A percentile compares a stretch with the other conserved stretches of the same genome.
phyloP scores from a whole-genome alignment of 2,113 vertebrate species.

The Seriola dumerili region DNA sequence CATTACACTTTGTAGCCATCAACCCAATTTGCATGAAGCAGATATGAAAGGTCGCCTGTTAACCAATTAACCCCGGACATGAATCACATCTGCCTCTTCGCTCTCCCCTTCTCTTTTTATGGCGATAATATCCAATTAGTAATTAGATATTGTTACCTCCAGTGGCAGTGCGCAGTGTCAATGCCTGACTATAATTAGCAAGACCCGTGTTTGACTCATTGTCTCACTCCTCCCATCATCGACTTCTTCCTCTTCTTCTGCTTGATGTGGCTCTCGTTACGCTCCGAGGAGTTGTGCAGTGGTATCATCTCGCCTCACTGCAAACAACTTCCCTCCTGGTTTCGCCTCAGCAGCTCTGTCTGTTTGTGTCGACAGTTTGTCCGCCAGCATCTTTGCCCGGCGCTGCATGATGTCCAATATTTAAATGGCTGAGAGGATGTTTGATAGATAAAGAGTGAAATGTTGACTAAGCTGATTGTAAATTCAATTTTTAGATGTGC shows the following conservation, averaged over 20 bases:
- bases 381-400: conserved; percentile 19
- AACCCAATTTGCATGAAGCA: not conserved
- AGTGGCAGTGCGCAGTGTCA: conserved; percentile 5
- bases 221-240: conserved; percentile 26
- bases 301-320: conserved; percentile 60
- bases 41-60: conserved; percentile 16
- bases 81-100: conserved; percentile 5
- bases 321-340: conserved; percentile 40
- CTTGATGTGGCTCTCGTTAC: conserved; percentile 40
- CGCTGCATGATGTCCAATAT: conserved; percentile 9
- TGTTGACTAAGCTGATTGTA: not conserved
- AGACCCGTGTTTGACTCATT: conserved; percentile 25
- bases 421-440: conserved; percentile 17
- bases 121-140: conserved; percentile 9
- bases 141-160: conserved; percentile 35
- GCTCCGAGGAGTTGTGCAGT: conserved; percentile 37
- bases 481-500: not conserved
- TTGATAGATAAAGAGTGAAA: conserved; percentile 6
- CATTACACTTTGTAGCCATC: not conserved
- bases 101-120: conserved; percentile 4
- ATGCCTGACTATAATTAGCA: conserved; percentile 51
- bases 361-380: conserved; percentile 28
- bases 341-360: conserved; percentile 45
- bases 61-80: conserved; percentile 28
- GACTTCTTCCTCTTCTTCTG: conserved; percentile 43